Evolutionary conservation across 2,888 invertebrate genomes (phyloP).

Genomic region (Sphecodes monilicornis): DNA sequence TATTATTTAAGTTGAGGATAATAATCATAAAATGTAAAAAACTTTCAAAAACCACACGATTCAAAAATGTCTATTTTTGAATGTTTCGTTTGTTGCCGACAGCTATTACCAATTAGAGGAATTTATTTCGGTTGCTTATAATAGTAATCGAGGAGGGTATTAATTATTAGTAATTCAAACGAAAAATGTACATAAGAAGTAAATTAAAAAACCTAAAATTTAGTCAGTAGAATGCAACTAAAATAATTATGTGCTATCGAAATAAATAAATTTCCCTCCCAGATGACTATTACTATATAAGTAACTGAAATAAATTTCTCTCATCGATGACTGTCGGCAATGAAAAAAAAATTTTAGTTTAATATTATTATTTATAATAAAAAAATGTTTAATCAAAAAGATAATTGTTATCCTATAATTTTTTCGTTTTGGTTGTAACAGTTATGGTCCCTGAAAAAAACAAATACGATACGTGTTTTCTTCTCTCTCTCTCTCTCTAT

Average conservation of each 20-base stretch:
- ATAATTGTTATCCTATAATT: background rate
- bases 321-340: background rate
- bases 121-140: background rate
- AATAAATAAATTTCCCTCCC: background rate
- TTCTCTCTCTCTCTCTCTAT: background rate
- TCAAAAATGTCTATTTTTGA: background rate
- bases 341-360: background rate
- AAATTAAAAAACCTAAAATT: background rate
- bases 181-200: background rate
- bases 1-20: background rate
- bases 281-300: background rate
- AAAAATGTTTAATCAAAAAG: background rate
- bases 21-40: background rate
- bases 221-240: background rate
- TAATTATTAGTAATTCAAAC: background rate
- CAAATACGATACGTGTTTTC: slow-evolving; percentile 26
- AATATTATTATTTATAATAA: background rate
- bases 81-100: background rate
- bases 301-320: background rate
- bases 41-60: background rate
- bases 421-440: background rate
- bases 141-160: background rate
- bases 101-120: background rate
- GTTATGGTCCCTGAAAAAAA: slow-evolving; percentile 21
- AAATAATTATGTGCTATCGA: background rate